A percentile compares a stretch with the other conserved stretches of the same genome.
These are phyloP conservation scores for Furcula furcula DNA, from an alignment of 2,888 invertebrate genomes.

Conservation along the genomic window DNA sequence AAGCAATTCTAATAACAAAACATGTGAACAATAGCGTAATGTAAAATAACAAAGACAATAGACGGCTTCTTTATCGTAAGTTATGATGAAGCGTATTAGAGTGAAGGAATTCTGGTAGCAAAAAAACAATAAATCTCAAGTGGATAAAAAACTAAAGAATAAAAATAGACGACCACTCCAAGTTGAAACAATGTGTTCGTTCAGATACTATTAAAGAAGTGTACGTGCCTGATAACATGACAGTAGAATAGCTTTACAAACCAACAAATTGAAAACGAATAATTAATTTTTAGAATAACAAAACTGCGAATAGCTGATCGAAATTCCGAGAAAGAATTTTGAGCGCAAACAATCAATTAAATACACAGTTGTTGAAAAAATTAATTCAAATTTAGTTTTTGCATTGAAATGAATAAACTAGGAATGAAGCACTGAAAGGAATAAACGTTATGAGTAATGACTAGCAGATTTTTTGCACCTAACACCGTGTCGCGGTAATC, in stretches of 20 bases:
- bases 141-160: conserved; percentile 19
- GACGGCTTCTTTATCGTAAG: conserved; percentile 28
- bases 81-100: conserved; percentile 28
- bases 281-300: conserved; percentile 30
- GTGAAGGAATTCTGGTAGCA: conserved; percentile 26
- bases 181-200: conserved; percentile 33
- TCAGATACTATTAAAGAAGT: conserved; percentile 26
- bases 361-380: conserved; percentile 10
- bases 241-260: conserved; percentile 27
- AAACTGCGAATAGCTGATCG: conserved; percentile 26
- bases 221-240: conserved; percentile 37
- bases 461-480: conserved; percentile 9
- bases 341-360: conserved; percentile 28
- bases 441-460: conserved; percentile 4
- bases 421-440: not conserved
- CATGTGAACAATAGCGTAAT: conserved; percentile 25
- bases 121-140: conserved; percentile 30
- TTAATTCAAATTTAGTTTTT: conserved; percentile 9
- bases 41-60: conserved; percentile 30
- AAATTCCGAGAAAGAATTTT: conserved; percentile 28
- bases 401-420: conserved; percentile 2
- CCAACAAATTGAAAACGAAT: conserved; percentile 31
- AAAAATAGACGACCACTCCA: conserved; percentile 23
- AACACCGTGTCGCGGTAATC: conserved; percentile 15
- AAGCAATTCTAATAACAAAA: conserved; percentile 26